Base-by-base conservation (phyloP, 1,140 invertebrate species). In the Panonychus citri region DNA sequence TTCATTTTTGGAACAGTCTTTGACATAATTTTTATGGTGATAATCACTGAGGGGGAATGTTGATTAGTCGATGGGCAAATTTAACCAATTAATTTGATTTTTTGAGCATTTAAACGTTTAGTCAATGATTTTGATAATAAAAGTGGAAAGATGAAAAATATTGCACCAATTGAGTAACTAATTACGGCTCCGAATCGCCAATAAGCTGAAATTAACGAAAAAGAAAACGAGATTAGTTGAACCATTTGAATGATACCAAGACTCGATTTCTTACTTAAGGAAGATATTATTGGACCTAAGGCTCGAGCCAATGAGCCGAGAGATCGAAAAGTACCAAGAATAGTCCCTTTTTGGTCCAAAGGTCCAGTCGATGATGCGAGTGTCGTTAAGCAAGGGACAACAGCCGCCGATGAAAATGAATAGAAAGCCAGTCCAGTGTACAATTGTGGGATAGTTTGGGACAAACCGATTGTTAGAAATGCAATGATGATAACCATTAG, bases 311-410 rank as follows among this genome's bases (percentile, higher is more conserved):
- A 72, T 12, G 90, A 85, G 19, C 91, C 91, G 19, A 97, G 71
- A 1, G 90, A 95, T 61, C 93, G 73, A 66, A 95, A 89, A 60
- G 88, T 85, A 5, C 93, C 93, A 62, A 94, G 79, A 56, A 91
- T 81, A 10, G 81, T 80, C 21, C 93, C 93, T 67, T 94, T 93
- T 66, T 93, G 83, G 65, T 82, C 78, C 54, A 75, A 76, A 24
- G 80, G 63, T 25, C 87, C 85, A 69, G 82, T 80, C 57, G 78
- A 74, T 7, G 88, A 87, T 0, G 87, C 85, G 66, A 91, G 69
- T 13, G 88, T 85, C 60, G 84, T 94, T 66, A 95, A 75, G 67
- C 88, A 93, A 25, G 90, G 89, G 10, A 96, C 88, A 46, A 90
- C 86, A 68, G 89, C 83, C 4, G 88, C 84, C 2, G 90, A 91